A percentile compares a stretch with the other conserved stretches of the same genome.
Conservation (phyloP, 2,113 vertebrate genomes). For the Tringa solitaria region DNA sequence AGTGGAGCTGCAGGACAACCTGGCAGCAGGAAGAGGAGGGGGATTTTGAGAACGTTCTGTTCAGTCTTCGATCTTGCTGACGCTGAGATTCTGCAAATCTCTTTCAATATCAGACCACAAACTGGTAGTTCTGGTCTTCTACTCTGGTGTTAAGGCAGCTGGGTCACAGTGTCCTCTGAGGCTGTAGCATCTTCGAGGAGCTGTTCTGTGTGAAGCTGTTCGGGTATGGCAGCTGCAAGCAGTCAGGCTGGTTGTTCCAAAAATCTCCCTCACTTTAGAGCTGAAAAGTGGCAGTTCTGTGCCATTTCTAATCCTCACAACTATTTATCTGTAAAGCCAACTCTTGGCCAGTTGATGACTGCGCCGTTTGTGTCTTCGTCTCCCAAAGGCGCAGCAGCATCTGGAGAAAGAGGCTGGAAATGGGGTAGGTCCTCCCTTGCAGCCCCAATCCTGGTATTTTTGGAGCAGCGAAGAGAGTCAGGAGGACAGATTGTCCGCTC, state of each 20-base stretch:
- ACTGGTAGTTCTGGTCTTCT: background rate
- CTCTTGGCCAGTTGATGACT: background rate
- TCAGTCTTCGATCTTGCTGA: fast-evolving
- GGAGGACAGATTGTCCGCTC: background rate
- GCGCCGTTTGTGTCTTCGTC: background rate
- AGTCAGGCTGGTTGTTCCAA: background rate
- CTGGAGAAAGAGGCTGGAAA: background rate
- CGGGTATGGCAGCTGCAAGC: background rate
- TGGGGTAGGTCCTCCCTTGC: background rate
- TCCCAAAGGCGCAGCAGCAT: background rate
- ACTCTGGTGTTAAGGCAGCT: fast-evolving
- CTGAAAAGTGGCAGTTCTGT: background rate
- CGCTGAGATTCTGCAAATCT: fast-evolving
- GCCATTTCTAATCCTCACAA: background rate
- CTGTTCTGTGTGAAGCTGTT: background rate
- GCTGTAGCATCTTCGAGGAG: background rate
- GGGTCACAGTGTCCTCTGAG: background rate
- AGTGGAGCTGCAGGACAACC: background rate
- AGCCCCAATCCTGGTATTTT: background rate
- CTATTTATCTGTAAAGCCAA: background rate
- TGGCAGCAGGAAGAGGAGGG: background rate
- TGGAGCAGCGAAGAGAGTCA: background rate
- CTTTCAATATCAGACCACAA: background rate
- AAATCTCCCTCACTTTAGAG: background rate
- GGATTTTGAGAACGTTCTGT: background rate